Evolutionary conservation across 1,140 invertebrate genomes (phyloP).

Genomic region (Epicauta chinensis): DNA sequence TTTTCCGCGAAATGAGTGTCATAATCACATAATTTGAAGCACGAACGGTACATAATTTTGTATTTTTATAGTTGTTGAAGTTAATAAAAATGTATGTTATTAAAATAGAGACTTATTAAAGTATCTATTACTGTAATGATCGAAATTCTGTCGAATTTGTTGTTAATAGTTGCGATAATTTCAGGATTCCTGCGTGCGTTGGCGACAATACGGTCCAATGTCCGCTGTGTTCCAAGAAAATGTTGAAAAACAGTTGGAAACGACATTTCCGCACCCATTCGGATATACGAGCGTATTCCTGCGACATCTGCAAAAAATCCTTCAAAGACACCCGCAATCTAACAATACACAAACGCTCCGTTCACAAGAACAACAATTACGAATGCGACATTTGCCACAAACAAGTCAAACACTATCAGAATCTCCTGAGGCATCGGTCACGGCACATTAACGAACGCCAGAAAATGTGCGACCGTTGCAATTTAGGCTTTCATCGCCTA

Average conservation of each 20-base stretch:
- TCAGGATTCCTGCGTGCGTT: too few relatives aligned
- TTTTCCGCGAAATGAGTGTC: too few relatives aligned
- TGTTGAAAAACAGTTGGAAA: conserved; percentile 32
- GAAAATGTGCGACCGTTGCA: not conserved
- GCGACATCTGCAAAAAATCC: conserved; percentile 42
- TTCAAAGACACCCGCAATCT: conserved; percentile 43
- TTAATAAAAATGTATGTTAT: too few relatives aligned
- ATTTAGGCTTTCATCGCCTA: too few relatives aligned
- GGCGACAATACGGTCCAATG: not conserved
- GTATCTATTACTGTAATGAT: too few relatives aligned
- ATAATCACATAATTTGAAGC: too few relatives aligned
- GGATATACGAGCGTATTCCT: conserved; percentile 39
- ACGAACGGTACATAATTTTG: too few relatives aligned
- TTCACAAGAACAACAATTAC: conserved; percentile 45
- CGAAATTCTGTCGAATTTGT: too few relatives aligned
- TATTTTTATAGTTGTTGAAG: too few relatives aligned
- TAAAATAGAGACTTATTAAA: too few relatives aligned
- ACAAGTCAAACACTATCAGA: not conserved
- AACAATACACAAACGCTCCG: conserved; percentile 37
- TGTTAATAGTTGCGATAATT: too few relatives aligned
- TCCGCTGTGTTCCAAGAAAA: conserved; percentile 32
- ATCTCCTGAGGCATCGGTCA: conserved; percentile 22
- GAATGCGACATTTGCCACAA: conserved; percentile 48
- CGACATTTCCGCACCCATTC: conserved; percentile 37
- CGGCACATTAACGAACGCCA: conserved; percentile 51